Evolutionary conservation across 2,797 vertebrate species (phyloP).

Genomic region (Oreochromis mossambicus): DNA sequence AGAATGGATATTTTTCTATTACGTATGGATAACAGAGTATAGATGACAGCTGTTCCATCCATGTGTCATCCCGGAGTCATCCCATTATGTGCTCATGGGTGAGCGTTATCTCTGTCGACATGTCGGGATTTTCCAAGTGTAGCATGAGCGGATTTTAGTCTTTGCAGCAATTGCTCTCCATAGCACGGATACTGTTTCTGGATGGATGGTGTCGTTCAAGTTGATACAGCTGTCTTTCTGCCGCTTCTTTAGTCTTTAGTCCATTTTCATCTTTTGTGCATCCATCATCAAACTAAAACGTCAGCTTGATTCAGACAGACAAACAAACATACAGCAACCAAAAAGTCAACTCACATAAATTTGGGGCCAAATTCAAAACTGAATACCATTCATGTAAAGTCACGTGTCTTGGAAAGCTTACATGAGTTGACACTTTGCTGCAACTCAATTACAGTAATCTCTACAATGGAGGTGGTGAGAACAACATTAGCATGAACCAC

Average conservation of each 20-base stretch:
- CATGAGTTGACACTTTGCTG: not conserved
- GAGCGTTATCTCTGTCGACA: not conserved
- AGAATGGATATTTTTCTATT: not conserved
- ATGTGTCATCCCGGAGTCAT: not conserved
- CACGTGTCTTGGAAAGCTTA: not conserved
- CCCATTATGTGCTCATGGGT: not conserved
- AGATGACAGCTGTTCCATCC: not conserved
- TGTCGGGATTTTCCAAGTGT: not conserved
- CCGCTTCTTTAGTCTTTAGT: not conserved
- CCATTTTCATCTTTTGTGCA: not conserved
- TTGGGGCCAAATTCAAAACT: accelerated
- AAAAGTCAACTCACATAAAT: not conserved
- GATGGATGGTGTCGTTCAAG: not conserved
- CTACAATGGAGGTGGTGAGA: not conserved
- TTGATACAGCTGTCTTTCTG: not conserved
- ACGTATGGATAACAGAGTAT: not conserved
- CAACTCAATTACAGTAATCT: not conserved
- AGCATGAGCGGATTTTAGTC: not conserved
- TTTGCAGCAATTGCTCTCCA: not conserved
- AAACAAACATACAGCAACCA: not conserved
- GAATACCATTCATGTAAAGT: not conserved
- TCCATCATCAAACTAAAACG: accelerated
- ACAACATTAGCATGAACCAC: not conserved
- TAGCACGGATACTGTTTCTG: not conserved
- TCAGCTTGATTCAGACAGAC: not conserved